Evolutionary conservation across 2,113 vertebrate species (phyloP).

Genomic region (Phoenicopterus ruber): DNA sequence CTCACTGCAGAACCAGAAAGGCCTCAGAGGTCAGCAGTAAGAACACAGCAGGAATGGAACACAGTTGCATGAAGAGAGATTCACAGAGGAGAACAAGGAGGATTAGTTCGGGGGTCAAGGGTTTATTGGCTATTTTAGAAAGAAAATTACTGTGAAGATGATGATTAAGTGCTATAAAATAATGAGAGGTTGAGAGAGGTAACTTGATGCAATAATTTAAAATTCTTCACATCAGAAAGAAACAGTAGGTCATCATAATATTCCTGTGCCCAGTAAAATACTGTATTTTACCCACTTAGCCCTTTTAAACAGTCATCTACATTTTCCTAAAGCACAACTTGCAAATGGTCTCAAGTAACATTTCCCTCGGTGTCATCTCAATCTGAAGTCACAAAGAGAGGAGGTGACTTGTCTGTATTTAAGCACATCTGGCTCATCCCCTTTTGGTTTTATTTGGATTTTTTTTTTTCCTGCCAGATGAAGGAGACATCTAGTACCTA

Average conservation of each 20-base stretch:
- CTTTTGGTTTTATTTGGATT: background rate
- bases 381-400: background rate
- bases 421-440: background rate
- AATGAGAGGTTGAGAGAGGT: background rate
- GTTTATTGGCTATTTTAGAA: background rate
- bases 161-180: background rate
- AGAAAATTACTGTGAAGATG: background rate
- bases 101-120: background rate
- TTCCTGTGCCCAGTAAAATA: background rate
- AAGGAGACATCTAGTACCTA: background rate
- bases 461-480: background rate
- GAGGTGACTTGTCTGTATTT: background rate
- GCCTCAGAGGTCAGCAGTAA: background rate
- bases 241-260: background rate
- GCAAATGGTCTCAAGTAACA: background rate
- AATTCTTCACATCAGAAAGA: background rate
- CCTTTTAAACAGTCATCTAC: background rate
- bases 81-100: background rate
- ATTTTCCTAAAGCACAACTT: background rate
- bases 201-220: background rate
- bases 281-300: background rate
- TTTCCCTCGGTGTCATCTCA: background rate
- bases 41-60: background rate
- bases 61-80: background rate
- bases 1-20: background rate